Evolutionary conservation across 35 echinoderm and acorn worm species (phyloP).

Genomic region (Acanthaster planci): DNA sequence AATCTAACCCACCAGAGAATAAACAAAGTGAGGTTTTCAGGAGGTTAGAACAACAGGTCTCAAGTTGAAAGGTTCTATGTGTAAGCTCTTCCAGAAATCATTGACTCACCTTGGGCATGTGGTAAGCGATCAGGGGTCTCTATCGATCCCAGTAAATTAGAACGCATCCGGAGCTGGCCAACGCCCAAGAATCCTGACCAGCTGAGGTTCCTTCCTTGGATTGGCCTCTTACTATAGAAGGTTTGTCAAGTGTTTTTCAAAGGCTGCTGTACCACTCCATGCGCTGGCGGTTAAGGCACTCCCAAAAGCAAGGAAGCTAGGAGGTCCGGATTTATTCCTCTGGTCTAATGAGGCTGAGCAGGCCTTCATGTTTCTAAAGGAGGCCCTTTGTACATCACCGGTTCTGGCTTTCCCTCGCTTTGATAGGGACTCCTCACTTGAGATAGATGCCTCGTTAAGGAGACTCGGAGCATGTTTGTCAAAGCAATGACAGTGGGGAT

Average conservation of each 20-base stretch:
- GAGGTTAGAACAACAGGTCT: slow-evolving; percentile 34
- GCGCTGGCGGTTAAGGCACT: background rate
- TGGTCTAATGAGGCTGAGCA: slow-evolving; percentile 17
- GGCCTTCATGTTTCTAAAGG: slow-evolving; percentile 26
- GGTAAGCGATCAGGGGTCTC: slow-evolving; percentile 26
- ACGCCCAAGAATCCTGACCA: slow-evolving; percentile 40
- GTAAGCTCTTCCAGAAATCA: slow-evolving; percentile 44
- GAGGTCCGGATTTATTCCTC: background rate
- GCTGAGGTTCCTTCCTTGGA: slow-evolving; percentile 55
- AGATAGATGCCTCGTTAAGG: slow-evolving; percentile 38
- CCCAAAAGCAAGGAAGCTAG: background rate
- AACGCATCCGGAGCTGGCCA: slow-evolving; percentile 45
- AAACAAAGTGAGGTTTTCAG: slow-evolving; percentile 50
- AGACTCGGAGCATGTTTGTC: slow-evolving; percentile 45
- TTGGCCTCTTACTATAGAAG: slow-evolving; percentile 57
- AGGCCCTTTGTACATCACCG: slow-evolving; percentile 7
- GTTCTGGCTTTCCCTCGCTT: slow-evolving; percentile 45
- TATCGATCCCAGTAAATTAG: slow-evolving; percentile 39
- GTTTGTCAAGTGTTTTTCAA: slow-evolving; percentile 44
- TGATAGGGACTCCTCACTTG: slow-evolving; percentile 22
- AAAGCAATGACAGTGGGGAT: background rate
- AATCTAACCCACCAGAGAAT: no score
- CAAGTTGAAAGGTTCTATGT: slow-evolving; percentile 58
- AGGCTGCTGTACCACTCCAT: slow-evolving; percentile 36
- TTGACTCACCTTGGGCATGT: no score